Evolutionary conservation across 2,888 invertebrate species (phyloP).

Genomic region (Sicus ferrugineus): DNA sequence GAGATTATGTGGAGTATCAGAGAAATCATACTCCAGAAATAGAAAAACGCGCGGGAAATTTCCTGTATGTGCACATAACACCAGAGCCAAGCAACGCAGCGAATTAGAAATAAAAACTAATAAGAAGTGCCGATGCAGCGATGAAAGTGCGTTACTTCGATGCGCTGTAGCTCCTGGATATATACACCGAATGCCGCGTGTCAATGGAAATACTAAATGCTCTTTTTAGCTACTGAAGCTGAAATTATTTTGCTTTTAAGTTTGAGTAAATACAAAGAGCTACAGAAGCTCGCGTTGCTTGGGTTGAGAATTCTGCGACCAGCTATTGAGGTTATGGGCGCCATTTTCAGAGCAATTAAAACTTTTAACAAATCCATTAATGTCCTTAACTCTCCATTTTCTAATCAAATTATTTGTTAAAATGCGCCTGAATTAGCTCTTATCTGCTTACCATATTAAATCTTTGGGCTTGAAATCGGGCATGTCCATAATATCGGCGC

Average conservation of each 20-base stretch:
- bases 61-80: constrained; percentile 13
- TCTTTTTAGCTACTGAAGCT: too few species aligned
- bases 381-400: not conserved
- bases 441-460: constrained; percentile 57
- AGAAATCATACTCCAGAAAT: not conserved
- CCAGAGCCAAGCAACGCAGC: constrained; percentile 40
- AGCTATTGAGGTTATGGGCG: constrained; percentile 35
- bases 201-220: not conserved
- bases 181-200: not conserved
- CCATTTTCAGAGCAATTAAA: constrained; percentile 19
- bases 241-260: not conserved
- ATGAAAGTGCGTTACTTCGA: constrained; percentile 3
- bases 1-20: not conserved
- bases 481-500: constrained; percentile 53
- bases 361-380: not conserved
- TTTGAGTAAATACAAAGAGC: too few species aligned
- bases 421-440: not conserved
- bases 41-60: constrained; percentile 50
- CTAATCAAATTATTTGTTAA: not conserved
- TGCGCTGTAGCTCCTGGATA: constrained; percentile 30
- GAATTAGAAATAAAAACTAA: constrained; percentile 23
- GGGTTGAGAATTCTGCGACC: constrained; percentile 10
- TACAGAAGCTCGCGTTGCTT: constrained; percentile 15
- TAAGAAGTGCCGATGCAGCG: constrained; percentile 4
- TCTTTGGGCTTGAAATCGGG: constrained; percentile 60